Base-by-base conservation (phyloP, 2,888 invertebrate genomes). In the Rhimphoctona megacephalus region DNA sequence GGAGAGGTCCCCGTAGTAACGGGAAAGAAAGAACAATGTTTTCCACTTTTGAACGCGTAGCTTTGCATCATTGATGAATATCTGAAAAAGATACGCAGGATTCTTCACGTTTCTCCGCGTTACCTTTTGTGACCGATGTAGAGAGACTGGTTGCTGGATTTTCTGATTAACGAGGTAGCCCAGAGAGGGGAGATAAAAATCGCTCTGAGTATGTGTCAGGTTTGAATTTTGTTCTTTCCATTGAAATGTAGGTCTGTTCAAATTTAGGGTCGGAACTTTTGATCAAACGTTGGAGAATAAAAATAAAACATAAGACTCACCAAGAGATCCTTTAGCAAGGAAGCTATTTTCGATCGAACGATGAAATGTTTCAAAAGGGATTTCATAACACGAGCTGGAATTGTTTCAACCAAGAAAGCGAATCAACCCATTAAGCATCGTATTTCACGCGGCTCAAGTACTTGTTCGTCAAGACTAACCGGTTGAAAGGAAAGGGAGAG, bases 371-470 rank as follows among this genome's bases (percentile, higher is more conserved):
- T 30, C 30, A 61, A 61, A 61, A 30, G 61, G 14, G 57, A 17
- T 30, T 61, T 17, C 61, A 17, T 17, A 61, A 30, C 61, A 19
- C 67, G 25, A 2, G 43, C 72, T 0, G 43, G 43, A 66, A 30
- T 73, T 64, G 64, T 39, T 78, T 74, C 73, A 84, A 69, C 81
- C 79, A 64, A 85, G 81, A 89, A 90, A 90, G 89, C 88, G 88
- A 85, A 91, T 89, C 89, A 89, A 74, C 90, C 91, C 90, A 92
- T 92, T 91, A 90, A 90, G 91, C 90, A 88, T 92, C 90, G 89
- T 88, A 89, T 91, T 92, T 91, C 91, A 90, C 73, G 70, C 74
- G 79, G 70, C 70, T 80, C 76, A 46, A 49, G 70, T 52, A 67
- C 70, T 81, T 82, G 66, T 82, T 69, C 82, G 54, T 30, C 73